phyloP scores from a whole-genome alignment of 1,140 invertebrate genomes.

The Leucophenga varia region DNA sequence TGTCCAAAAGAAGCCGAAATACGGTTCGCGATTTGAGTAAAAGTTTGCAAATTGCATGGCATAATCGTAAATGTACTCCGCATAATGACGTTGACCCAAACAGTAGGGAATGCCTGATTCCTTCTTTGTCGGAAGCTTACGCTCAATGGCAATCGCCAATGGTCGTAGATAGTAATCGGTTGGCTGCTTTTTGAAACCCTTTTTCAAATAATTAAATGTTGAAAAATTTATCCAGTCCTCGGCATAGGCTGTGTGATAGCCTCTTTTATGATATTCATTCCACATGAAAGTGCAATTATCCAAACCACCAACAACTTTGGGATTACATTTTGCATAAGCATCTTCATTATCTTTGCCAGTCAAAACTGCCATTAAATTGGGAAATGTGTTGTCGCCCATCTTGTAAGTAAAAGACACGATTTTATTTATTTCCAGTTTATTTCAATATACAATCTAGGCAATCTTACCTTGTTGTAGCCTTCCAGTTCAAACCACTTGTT shows the following conservation, averaged over 20 bases:
- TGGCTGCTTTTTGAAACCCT: constrained; percentile 74
- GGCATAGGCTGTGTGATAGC: constrained; percentile 74
- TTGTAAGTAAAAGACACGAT: constrained; percentile 32
- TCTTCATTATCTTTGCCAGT: too few relatives aligned
- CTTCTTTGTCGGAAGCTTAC: constrained; percentile 54
- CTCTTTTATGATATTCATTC: constrained; percentile 69
- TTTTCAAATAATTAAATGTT: constrained; percentile 77
- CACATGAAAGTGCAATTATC: constrained; percentile 76
- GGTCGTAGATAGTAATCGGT: constrained; percentile 81
- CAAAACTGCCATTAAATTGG: constrained; percentile 77
- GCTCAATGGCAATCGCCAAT: constrained; percentile 67
- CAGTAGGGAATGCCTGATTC: constrained; percentile 58
- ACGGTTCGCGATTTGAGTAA: constrained; percentile 52
- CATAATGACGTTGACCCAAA: constrained; percentile 61
- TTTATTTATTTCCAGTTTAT: background rate
- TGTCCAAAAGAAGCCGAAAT: constrained; percentile 79
- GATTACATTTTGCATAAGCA: constrained; percentile 61
- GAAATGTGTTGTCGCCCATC: constrained; percentile 77
- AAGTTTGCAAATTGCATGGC: constrained; percentile 60
- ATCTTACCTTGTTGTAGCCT: constrained; percentile 49
- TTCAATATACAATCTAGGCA: background rate
- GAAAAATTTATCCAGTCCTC: constrained; percentile 74
- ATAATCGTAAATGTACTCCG: constrained; percentile 62
- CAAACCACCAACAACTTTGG: constrained; percentile 57
- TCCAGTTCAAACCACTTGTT: constrained; percentile 36